Evolutionary conservation across 2,113 vertebrate species (phyloP).

Genomic region (Lophotis ruficrista): DNA sequence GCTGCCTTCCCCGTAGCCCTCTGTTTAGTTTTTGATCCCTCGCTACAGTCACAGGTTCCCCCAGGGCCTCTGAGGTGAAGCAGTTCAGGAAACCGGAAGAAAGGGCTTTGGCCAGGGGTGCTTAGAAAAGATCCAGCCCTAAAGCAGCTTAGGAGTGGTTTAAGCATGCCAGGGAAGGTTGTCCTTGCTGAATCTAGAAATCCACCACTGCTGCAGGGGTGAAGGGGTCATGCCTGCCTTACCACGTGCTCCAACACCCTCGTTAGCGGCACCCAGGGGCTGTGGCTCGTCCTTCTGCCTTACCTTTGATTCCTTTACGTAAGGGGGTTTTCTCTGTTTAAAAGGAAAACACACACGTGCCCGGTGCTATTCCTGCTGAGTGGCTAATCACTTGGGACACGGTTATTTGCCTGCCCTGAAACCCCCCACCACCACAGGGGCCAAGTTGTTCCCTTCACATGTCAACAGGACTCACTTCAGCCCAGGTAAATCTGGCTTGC

Average conservation of each 20-base stretch:
- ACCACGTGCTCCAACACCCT: conserved; percentile 20
- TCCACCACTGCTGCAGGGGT: background rate
- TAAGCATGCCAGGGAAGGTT: conserved; percentile 60
- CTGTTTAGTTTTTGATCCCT: conserved; percentile 8
- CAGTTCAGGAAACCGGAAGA: conserved; percentile 57
- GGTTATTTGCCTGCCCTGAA: background rate
- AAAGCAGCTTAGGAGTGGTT: conserved; percentile 68
- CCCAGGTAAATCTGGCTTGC: background rate
- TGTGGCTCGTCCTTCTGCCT: conserved; percentile 6
- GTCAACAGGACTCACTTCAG: background rate
- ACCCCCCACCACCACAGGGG: background rate
- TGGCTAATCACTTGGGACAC: background rate
- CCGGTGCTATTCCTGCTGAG: background rate
- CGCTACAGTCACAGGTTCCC: background rate
- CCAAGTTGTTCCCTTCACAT: background rate
- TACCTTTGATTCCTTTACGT: conserved; percentile 54
- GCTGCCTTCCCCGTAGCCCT: background rate
- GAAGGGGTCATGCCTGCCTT: conserved; percentile 30
- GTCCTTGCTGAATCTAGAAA: conserved; percentile 55
- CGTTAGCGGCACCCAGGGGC: background rate
- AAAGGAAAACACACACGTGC: background rate
- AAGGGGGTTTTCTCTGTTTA: conserved; percentile 18
- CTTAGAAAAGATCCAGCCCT: conserved; percentile 50
- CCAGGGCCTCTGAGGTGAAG: conserved; percentile 59
- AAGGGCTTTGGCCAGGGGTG: conserved; percentile 52